These are phyloP conservation scores for Petrophora chlorosata DNA, from an alignment of 2,888 invertebrate genomes.

Conservation along the genomic window DNA sequence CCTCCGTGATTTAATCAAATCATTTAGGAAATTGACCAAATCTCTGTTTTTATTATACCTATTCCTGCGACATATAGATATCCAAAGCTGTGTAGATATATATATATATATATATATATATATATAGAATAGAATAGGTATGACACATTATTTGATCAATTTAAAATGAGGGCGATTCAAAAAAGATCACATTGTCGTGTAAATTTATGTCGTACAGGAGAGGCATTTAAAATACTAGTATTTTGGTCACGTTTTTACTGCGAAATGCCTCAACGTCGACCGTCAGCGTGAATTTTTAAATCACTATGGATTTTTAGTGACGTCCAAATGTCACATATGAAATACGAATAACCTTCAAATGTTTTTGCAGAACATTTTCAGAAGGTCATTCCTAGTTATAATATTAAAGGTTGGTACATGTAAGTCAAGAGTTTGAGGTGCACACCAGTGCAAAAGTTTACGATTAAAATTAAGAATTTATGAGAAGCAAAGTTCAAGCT, in stretches of 20 bases:
- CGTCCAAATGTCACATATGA: too few relatives aligned
- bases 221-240: conserved; percentile 1
- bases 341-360: too few relatives aligned
- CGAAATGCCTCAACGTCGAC: neutral
- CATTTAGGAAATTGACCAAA: too few relatives aligned
- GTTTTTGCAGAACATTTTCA: neutral
- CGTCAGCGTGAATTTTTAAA: conserved; percentile 9
- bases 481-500: too few relatives aligned
- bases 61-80: too few relatives aligned
- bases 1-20: too few relatives aligned
- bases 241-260: conserved; percentile 10
- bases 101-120: too few relatives aligned
- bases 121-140: too few relatives aligned
- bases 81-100: too few relatives aligned
- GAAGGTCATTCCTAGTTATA: too few relatives aligned
- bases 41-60: too few relatives aligned
- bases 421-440: conserved; percentile 8
- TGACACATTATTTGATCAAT: neutral
- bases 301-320: neutral
- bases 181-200: neutral
- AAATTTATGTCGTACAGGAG: conserved; percentile 1
- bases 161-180: neutral
- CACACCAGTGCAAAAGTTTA: conserved; percentile 11
- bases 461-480: conserved; percentile 12
- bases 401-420: too few relatives aligned